Evolutionary conservation across 2,888 invertebrate genomes (phyloP).

Genomic region (Coelopa pilipes): DNA sequence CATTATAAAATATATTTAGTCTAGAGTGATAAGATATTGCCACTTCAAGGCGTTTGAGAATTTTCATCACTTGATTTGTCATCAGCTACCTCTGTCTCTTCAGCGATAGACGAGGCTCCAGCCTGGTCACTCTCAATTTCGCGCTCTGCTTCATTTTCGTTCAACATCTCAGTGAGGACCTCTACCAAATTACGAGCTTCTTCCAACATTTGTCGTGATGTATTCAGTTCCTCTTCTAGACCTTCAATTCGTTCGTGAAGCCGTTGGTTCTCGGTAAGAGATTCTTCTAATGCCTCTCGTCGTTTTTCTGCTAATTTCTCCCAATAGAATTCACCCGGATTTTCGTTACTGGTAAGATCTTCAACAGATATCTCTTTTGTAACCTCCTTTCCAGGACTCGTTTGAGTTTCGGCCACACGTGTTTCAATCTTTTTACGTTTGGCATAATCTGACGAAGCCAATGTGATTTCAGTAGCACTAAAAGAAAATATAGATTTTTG

Average conservation of each 20-base stretch:
- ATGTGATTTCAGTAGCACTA: slow-evolving; percentile 56
- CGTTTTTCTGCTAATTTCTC: slow-evolving; percentile 79
- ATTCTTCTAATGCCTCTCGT: slow-evolving; percentile 76
- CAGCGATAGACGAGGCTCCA: neutral
- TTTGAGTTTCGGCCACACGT: slow-evolving; percentile 63
- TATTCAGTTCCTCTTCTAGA: slow-evolving; percentile 72
- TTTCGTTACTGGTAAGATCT: slow-evolving; percentile 77
- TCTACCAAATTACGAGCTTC: slow-evolving; percentile 81
- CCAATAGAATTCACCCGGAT: slow-evolving; percentile 82
- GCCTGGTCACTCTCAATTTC: slow-evolving; percentile 38
- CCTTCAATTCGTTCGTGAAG: slow-evolving; percentile 69
- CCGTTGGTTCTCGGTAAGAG: slow-evolving; percentile 78
- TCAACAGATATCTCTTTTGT: slow-evolving; percentile 69
- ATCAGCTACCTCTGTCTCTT: slow-evolving; percentile 27
- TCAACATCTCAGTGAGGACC: slow-evolving; percentile 78
- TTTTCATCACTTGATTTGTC: slow-evolving; percentile 13
- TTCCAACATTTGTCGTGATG: slow-evolving; percentile 77
- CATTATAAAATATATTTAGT: too few species aligned
- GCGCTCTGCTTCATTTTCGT: slow-evolving; percentile 71
- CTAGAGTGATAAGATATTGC: too few species aligned
- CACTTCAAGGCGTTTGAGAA: neutral
- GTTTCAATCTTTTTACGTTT: slow-evolving; percentile 66
- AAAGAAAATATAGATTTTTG: slow-evolving; percentile 32
- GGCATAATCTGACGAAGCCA: slow-evolving; percentile 63
- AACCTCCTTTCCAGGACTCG: slow-evolving; percentile 59